Evolutionary conservation across 2,113 vertebrate species (phyloP).

Genomic region (Corynorhinus townsendii): DNA sequence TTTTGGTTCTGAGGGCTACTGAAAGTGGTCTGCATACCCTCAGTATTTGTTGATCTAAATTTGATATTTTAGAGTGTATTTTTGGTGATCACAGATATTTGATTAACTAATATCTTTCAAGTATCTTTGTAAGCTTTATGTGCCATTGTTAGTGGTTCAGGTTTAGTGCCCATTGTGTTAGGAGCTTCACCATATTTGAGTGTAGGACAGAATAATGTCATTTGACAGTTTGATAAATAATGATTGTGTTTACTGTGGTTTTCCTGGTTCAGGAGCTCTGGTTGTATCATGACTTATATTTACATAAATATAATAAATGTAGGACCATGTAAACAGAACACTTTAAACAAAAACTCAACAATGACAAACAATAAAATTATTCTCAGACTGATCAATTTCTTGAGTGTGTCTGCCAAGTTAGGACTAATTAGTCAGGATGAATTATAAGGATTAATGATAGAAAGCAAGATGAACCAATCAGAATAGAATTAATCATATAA

Average conservation of each 20-base stretch:
- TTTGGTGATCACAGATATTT: not conserved
- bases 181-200: not conserved
- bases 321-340: not conserved
- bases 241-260: not conserved
- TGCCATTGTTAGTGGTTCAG: not conserved
- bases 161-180: not conserved
- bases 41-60: not conserved
- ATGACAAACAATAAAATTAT: not conserved
- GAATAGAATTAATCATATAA: not conserved
- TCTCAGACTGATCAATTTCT: not conserved
- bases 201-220: not conserved
- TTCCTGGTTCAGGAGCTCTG: not conserved
- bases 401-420: not conserved
- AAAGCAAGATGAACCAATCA: not conserved
- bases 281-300: not conserved
- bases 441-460: conserved; percentile 2
- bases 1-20: not conserved
- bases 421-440: not conserved
- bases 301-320: not conserved
- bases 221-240: not conserved
- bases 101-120: not conserved
- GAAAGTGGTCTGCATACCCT: not conserved
- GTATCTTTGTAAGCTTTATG: not conserved
- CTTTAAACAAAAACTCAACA: not conserved
- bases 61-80: not conserved